Percentiles rank a stretch among this genome's conserved stretches.
Evolutionary conservation across 2,797 vertebrate genomes (phyloP).

Genomic region (Euthynnus affinis): DNA sequence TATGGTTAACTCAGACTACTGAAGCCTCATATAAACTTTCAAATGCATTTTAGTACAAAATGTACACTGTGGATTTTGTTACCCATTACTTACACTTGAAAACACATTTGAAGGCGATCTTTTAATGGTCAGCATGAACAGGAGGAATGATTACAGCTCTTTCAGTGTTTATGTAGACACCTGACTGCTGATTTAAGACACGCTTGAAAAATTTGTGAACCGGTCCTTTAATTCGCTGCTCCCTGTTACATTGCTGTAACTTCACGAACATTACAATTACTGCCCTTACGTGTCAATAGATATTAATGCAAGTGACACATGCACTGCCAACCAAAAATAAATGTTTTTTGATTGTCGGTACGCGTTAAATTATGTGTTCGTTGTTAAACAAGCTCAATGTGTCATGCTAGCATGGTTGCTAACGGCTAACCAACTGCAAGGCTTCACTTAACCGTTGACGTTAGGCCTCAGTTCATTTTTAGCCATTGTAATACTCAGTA

Average conservation of each 20-base stretch:
- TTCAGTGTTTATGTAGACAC: not conserved
- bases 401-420: slow-evolving; percentile 68
- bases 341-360: not conserved
- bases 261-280: not conserved
- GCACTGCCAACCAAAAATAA: rapidly evolving
- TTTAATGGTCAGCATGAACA: too few species aligned
- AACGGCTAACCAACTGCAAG: slow-evolving; percentile 52
- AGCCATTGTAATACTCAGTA: not conserved
- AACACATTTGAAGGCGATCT: too few species aligned
- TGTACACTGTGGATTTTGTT: too few species aligned
- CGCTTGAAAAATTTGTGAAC: too few species aligned
- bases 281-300: not conserved
- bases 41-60: too few species aligned
- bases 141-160: not conserved
- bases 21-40: too few species aligned
- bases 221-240: not conserved
- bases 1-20: too few species aligned
- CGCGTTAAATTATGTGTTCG: not conserved
- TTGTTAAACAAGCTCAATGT: slow-evolving; percentile 23
- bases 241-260: slow-evolving; percentile 13
- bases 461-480: slow-evolving; percentile 70
- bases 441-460: slow-evolving; percentile 42
- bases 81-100: too few species aligned
- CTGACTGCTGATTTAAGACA: too few species aligned
- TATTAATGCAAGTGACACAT: not conserved